Conservation (phyloP, 2,113 vertebrate species). For the Chamaea fasciata region DNA sequence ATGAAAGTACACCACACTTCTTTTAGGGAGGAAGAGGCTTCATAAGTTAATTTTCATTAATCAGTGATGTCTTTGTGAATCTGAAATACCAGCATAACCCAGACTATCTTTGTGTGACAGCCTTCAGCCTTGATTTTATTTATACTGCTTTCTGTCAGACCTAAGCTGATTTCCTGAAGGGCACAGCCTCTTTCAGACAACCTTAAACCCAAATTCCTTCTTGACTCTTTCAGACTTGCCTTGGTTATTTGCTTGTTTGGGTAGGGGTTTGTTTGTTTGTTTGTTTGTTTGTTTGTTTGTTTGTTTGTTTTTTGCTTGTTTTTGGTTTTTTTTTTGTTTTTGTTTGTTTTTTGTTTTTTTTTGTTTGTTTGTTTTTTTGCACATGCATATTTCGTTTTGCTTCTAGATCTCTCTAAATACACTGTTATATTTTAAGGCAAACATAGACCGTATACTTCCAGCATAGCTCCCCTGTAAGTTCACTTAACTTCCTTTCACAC, state of each 20-base stretch:
- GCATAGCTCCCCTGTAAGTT: neutral
- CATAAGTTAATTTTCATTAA: neutral
- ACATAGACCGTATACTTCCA: neutral
- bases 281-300: neutral
- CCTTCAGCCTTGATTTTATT: neutral
- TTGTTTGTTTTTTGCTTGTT: too few species aligned
- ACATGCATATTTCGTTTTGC: neutral
- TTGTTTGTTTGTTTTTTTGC: neutral
- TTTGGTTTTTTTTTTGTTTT: too few species aligned
- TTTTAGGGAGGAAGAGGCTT: neutral
- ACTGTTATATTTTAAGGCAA: neutral
- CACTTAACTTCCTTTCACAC: constrained; percentile 19
- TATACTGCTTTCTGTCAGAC: neutral
- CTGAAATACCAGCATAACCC: neutral
- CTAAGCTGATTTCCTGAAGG: neutral
- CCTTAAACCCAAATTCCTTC: neutral
- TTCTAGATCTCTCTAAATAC: neutral
- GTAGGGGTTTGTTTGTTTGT: too few species aligned
- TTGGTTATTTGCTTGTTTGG: neutral
- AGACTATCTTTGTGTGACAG: neutral
- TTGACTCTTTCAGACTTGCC: neutral
- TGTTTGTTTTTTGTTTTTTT: neutral
- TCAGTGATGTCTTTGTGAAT: neutral
- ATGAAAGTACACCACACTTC: neutral
- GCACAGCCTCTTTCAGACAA: neutral